Conservation (phyloP, 1,140 invertebrate genomes). For the Pteromalus puparum region DNA sequence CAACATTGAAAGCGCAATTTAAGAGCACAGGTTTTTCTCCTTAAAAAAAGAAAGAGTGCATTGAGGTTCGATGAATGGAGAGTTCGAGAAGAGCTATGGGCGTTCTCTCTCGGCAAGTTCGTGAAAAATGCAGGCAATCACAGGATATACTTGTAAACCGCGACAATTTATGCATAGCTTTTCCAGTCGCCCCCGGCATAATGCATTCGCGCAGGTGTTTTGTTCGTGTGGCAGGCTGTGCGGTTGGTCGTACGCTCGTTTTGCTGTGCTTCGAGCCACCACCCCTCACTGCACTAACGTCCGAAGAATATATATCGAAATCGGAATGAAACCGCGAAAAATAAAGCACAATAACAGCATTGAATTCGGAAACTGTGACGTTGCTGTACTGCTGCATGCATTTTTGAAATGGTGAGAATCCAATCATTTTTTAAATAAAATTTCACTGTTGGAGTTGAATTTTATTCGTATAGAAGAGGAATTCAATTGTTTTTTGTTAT, state of each 20-base stretch:
- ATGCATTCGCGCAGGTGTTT: constrained; percentile 20
- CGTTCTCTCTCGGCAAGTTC: neutral
- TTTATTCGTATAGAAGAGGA: too few species aligned
- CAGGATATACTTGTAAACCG: constrained; percentile 41
- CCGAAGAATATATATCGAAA: constrained; percentile 19
- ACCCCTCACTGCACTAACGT: neutral
- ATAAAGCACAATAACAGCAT: neutral
- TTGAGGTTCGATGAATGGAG: constrained; percentile 27
- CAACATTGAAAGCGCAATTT: neutral
- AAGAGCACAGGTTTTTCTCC: neutral
- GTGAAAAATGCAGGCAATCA: constrained; percentile 50
- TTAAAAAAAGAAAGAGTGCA: neutral
- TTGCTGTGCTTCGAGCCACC: neutral
- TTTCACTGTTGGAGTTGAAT: too few species aligned
- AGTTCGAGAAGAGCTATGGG: constrained; percentile 6
- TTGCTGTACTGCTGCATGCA: too few species aligned
- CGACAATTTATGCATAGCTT: constrained; percentile 52
- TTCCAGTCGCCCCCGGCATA: constrained; percentile 32
- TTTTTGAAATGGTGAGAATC: too few species aligned
- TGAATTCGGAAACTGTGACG: neutral
- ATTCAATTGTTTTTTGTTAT: too few species aligned
- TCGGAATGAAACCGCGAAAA: neutral
- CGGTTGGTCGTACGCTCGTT: constrained; percentile 27
- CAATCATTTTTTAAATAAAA: too few species aligned
- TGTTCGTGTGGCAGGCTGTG: constrained; percentile 13